Base-by-base conservation (phyloP, 2,888 invertebrate species). In the Opisthograptis luteolata region DNA sequence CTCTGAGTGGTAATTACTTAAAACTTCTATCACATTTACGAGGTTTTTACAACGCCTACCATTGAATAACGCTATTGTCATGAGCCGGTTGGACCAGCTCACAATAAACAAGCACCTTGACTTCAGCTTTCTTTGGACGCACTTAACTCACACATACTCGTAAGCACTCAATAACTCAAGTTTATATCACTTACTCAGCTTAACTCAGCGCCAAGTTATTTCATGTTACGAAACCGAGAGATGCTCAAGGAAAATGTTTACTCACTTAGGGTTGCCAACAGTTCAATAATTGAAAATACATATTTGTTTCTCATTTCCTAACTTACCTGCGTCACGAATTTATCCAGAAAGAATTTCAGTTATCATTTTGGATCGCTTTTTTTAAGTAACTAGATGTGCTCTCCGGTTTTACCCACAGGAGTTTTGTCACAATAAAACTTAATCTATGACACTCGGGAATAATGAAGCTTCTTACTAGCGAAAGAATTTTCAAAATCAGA, bases 161-260 rank as follows among this genome's bases (percentile, higher is more conserved):
- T 2, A 25, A 2, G 25, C 3, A 25, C 25, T 25, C 10, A n/a
- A n/a, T n/a, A n/a, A n/a, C n/a, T 43, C 49, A 32, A 22, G 17
- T 35, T 43, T 49, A 49, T 43, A 39, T 49, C 49, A 49, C 42
- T 39, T 31, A 30, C 10, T 20, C 17, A n/a, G n/a, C n/a, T n/a
- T 40, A 35, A 28, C 24, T 12, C 12, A 39, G 20, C 36, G 31
- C 48, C 42, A 31, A 49, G 37, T 32, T 39, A 34, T 49, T 43
- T 39, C 12, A 41, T 6, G 39, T 49, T 49, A 49, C 49, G 32
- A 34, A 32, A 49, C 34, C n/a, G 7, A 19, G 20, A 9, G 17
- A 32, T 15, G 25, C 35, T 48, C 34, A 10, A 31, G 19, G 19
- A 10, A 39, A 31, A 30, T 14, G 14, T 17, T 25, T 13, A 17